phyloP scores from a whole-genome alignment of 2,113 vertebrate species.

The Scophthalmus maximus region DNA sequence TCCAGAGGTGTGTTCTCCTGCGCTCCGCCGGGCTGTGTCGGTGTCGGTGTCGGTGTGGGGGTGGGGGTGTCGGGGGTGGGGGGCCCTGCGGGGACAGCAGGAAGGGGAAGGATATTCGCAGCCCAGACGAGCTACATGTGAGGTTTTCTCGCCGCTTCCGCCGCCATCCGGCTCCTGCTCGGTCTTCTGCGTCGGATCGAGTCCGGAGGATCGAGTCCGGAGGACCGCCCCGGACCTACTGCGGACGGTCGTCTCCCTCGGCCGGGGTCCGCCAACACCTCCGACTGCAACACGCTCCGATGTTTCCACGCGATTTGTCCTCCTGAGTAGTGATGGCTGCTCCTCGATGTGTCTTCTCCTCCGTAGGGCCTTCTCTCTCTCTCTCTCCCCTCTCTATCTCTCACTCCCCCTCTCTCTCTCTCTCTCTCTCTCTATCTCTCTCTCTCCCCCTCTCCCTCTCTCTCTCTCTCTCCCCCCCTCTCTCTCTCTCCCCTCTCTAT shows the following conservation, averaged over 20 bases:
- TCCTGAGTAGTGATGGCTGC: conserved; percentile 72
- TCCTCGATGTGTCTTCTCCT: conserved; percentile 71
- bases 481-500: no score
- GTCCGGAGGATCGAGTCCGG: conserved; percentile 38
- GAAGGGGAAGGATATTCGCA: conserved; percentile 72
- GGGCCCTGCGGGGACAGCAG: conserved; percentile 38
- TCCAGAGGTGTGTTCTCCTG: conserved; percentile 30
- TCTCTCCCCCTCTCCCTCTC: no score
- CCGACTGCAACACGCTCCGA: no score
- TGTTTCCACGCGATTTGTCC: no score
- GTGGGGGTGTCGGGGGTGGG: background rate
- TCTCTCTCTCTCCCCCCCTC: no score
- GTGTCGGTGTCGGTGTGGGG: conserved; percentile 25
- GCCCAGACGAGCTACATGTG: conserved; percentile 76
- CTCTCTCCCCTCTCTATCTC: conserved; percentile 5
- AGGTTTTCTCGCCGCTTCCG: conserved; percentile 74
- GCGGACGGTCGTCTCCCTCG: conserved; percentile 35
- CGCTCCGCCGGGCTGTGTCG: conserved; percentile 31
- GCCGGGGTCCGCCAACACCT: conserved; percentile 39
- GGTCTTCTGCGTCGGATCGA: conserved; percentile 56
- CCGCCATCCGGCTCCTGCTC: conserved; percentile 68
- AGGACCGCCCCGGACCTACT: conserved; percentile 50
- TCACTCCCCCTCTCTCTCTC: conserved; percentile 13
- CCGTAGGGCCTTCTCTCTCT: conserved; percentile 64
- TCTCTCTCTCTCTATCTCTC: conserved; percentile 76